Evolutionary conservation across 2,113 vertebrate genomes (phyloP), one percentile per base, ranked within the genome.

Genomic region (Leptobrachium leishanense): DNA sequence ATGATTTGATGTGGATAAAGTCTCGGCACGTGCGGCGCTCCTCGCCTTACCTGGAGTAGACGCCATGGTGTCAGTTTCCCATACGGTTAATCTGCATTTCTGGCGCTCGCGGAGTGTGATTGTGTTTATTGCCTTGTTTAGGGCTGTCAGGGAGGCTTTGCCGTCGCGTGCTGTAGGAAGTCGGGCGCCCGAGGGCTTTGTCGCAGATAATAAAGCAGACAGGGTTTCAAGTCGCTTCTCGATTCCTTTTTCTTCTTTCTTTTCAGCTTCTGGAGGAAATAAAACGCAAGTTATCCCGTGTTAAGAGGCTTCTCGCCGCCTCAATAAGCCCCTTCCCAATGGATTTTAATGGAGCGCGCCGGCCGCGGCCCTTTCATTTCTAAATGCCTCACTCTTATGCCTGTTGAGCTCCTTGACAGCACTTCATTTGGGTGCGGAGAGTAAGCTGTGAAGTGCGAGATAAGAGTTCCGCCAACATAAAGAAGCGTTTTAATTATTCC

Each of bases 361-460:
- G 82, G 76, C 64, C 81, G 5, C 68, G 62, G 77, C 82, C 43
- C 75, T 79, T 79, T 73, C 68, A 73, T 76, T 75, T 82, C 12
- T 84, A 79, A 79, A 72, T 10, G 80, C 63, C 72, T 76, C 73
- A 31, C 68, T 73, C 71, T 73, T 68, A 64, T 71, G 66, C 72
- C 80, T 67, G 72, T 75, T 67, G 68, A 68, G 83, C 62, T 62
- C 64, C 72, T 73, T 83, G 82, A 81, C 82, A 83, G 75, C 74
- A 46, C 42, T 81, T 81, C 74, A 72, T 74, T 77, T 73, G 70
- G 72, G 69, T 74, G 53, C 43, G 70, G 76, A 63, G 43, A 81
- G 66, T 44, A 44, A 7, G 43, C 55, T 68, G 71, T 67, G 75
- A 79, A 72, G 76, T 72, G 76, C 12, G 69, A 79, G 76, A 79